Percentiles rank a stretch among this genome's conserved stretches.
These are phyloP conservation scores for Typhlichthys eigenmanni DNA, from an alignment of 2,797 vertebrate species.

Conservation along the genomic window DNA sequence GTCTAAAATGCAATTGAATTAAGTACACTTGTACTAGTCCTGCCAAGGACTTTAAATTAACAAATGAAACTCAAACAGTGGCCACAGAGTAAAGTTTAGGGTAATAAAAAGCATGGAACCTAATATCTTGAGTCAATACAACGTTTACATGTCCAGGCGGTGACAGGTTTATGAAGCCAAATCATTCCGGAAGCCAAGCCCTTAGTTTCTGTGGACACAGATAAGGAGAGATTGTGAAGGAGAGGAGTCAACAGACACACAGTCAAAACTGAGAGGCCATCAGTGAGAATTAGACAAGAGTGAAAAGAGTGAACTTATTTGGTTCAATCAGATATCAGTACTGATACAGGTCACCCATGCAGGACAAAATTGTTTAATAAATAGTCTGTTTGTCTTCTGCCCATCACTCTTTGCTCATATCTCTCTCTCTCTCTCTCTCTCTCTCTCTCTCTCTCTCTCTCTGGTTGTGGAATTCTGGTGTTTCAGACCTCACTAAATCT, in stretches of 20 bases:
- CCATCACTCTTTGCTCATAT: neutral
- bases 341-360: neutral
- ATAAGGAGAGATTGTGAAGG: conserved; percentile 50
- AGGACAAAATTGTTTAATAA: conserved; percentile 11
- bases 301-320: neutral
- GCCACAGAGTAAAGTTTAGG: conserved; percentile 22
- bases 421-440: neutral
- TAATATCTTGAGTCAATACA: conserved; percentile 48
- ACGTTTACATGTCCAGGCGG: conserved; percentile 58
- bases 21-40: neutral
- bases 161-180: conserved; percentile 64
- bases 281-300: conserved; percentile 10
- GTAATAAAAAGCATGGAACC: conserved; percentile 61
- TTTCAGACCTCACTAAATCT: neutral
- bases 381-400: neutral
- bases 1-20: too few species aligned
- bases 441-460: neutral
- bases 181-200: conserved; percentile 48
- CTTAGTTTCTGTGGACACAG: conserved; percentile 56
- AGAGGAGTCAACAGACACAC: conserved; percentile 48
- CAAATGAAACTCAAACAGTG: neutral
- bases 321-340: neutral
- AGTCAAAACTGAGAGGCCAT: conserved; percentile 32
- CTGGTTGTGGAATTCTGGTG: neutral
- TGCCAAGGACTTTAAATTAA: neutral